phyloP scores from a whole-genome alignment of 2,113 vertebrate genomes.

The Heliornis fulica region DNA sequence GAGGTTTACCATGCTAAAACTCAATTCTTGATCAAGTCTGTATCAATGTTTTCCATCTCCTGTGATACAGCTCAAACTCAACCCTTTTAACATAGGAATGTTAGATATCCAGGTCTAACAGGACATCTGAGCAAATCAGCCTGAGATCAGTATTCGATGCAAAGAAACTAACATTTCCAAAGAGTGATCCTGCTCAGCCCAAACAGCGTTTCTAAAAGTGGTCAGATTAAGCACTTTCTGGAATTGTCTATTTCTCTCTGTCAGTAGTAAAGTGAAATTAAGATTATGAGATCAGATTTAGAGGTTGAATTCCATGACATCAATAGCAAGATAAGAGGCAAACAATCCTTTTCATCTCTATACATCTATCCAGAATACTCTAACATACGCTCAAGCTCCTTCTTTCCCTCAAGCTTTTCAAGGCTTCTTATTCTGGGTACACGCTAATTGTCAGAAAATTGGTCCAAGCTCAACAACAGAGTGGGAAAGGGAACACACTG shows the following conservation, averaged over 20 bases:
- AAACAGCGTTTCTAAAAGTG: neutral
- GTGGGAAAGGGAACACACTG: conserved; percentile 21
- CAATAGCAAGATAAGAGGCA: neutral
- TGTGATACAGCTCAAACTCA: neutral
- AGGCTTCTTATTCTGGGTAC: neutral
- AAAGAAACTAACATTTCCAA: neutral
- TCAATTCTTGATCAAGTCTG: neutral
- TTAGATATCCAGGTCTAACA: neutral
- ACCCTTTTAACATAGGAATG: rapidly evolving
- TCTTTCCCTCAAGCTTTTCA: neutral
- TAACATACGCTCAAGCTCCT: neutral
- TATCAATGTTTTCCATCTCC: neutral
- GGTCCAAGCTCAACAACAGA: neutral
- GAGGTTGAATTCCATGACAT: neutral
- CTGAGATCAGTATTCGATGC: neutral
- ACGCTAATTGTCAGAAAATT: conserved; percentile 8
- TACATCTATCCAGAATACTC: neutral
- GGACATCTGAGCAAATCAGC: neutral
- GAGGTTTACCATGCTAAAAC: neutral
- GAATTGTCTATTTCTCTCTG: neutral
- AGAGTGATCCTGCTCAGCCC: neutral
- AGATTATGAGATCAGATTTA: neutral
- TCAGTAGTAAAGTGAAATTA: neutral
- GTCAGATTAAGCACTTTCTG: neutral
- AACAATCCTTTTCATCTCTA: neutral